Percentiles rank a stretch among this genome's conserved stretches.
These are phyloP conservation scores for Varecia variegata DNA, from an alignment of 2,797 vertebrate species.

Conservation along the genomic window DNA sequence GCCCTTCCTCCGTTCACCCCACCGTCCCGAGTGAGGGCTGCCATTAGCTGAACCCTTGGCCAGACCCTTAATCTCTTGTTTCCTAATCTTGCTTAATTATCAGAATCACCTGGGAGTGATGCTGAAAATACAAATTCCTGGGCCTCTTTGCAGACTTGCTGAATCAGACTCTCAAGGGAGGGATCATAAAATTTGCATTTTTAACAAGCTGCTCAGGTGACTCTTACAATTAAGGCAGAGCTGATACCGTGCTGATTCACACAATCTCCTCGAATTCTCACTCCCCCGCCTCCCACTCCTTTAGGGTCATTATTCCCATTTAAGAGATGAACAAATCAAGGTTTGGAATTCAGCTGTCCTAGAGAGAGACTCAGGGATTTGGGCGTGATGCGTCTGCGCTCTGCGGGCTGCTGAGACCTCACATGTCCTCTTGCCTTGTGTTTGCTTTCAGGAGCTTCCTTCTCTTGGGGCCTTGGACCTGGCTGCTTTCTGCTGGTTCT, in stretches of 20 bases:
- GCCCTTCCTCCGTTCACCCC: neutral
- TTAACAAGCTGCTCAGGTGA: neutral
- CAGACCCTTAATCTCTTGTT: neutral
- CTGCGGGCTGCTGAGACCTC: neutral
- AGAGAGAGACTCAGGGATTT: neutral
- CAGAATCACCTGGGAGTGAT: neutral
- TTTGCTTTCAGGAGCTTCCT: conserved; percentile 75
- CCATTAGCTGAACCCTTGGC: neutral
- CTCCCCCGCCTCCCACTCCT: rapidly evolving
- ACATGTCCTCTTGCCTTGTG: neutral
- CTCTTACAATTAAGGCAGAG: neutral
- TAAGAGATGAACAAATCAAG: neutral
- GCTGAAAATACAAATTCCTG: neutral
- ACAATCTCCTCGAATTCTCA: neutral
- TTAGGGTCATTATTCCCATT: neutral
- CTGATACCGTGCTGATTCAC: neutral
- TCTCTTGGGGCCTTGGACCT: conserved; percentile 48
- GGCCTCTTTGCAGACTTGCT: neutral
- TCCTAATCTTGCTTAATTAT: neutral
- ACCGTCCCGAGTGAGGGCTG: neutral
- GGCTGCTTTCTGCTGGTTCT: conserved; percentile 67
- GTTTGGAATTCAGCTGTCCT: neutral
- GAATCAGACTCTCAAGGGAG: neutral
- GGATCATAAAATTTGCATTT: neutral
- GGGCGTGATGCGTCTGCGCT: rapidly evolving